Conservation (phyloP, 2,797 vertebrate genomes). For the Sebastes oblongus region DNA sequence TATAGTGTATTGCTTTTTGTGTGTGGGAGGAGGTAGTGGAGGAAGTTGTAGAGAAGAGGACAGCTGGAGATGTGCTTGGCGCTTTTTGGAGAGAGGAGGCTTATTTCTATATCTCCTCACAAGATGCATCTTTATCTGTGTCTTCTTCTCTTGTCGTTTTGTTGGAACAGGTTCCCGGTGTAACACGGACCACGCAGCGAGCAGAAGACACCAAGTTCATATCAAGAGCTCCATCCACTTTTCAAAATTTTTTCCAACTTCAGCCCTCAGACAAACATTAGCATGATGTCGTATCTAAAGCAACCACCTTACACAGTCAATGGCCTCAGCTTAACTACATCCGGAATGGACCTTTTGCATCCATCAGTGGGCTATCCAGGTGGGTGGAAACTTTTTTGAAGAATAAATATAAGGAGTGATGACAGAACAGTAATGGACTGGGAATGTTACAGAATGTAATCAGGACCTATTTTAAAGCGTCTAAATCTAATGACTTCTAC, state of each 20-base stretch:
- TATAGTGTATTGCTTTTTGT: slow-evolving; percentile 50
- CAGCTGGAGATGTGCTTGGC: slow-evolving; percentile 78
- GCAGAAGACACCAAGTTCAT: slow-evolving; percentile 66
- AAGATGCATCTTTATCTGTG: neutral
- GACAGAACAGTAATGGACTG: neutral
- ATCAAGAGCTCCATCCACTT: slow-evolving; percentile 62
- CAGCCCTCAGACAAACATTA: slow-evolving; percentile 91
- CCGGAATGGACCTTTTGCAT: slow-evolving; percentile 97
- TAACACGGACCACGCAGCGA: slow-evolving; percentile 47
- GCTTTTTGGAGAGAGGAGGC: slow-evolving; percentile 53
- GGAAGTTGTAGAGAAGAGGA: slow-evolving; percentile 62
- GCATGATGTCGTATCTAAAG: slow-evolving; percentile 99
- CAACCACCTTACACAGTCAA: slow-evolving; percentile 99
- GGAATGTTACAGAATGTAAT: neutral
- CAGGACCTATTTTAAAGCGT: neutral
- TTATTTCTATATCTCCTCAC: slow-evolving; percentile 46
- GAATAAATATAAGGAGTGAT: neutral
- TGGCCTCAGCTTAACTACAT: slow-evolving; percentile 96
- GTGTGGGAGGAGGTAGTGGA: slow-evolving; percentile 4
- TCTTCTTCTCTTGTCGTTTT: slow-evolving; percentile 13
- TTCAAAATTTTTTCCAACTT: slow-evolving; percentile 87
- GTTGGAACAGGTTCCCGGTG: slow-evolving; percentile 64
- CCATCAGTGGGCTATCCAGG: slow-evolving; percentile 98
- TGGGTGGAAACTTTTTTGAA: slow-evolving; percentile 71
- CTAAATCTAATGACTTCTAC: neutral